phyloP scores from a whole-genome alignment of 2,113 vertebrate genomes.

The Silurus asotus region DNA sequence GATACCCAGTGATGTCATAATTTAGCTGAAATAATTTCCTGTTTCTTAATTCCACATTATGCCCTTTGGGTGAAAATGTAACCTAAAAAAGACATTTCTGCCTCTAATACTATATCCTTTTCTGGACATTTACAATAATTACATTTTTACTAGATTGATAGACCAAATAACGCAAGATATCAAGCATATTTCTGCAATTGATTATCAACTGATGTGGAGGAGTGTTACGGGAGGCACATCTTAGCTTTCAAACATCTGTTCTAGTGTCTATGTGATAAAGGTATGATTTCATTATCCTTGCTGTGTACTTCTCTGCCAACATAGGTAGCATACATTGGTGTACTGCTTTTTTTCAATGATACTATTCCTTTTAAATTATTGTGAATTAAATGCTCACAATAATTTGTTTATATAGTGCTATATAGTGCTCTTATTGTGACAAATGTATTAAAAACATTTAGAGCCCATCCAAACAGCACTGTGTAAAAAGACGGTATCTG shows the following conservation, averaged over 20 bases:
- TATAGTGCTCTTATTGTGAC: not conserved
- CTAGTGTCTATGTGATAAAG: not conserved
- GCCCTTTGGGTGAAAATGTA: not conserved
- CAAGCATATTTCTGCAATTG: not conserved
- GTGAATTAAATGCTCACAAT: not conserved
- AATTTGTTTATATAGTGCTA: not conserved
- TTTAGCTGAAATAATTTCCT: not conserved
- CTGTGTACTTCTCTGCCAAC: not conserved
- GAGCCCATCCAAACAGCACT: not conserved
- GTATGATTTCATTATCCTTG: not conserved
- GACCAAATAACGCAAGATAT: not conserved
- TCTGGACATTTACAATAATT: not conserved
- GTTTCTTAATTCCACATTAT: not conserved
- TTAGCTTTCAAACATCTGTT: slow-evolving; percentile 2
- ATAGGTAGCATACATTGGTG: not conserved
- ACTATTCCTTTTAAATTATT: not conserved
- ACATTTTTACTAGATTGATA: not conserved
- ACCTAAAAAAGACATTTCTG: not conserved
- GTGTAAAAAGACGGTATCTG: not conserved
- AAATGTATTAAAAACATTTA: not conserved
- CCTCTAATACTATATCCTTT: not conserved
- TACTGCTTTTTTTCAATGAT: not conserved
- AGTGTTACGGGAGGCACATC: not conserved
- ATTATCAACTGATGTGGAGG: not conserved
- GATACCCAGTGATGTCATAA: not conserved